Base-by-base conservation (phyloP, 2,888 invertebrate genomes). In the Bellardia bayeri region DNA sequence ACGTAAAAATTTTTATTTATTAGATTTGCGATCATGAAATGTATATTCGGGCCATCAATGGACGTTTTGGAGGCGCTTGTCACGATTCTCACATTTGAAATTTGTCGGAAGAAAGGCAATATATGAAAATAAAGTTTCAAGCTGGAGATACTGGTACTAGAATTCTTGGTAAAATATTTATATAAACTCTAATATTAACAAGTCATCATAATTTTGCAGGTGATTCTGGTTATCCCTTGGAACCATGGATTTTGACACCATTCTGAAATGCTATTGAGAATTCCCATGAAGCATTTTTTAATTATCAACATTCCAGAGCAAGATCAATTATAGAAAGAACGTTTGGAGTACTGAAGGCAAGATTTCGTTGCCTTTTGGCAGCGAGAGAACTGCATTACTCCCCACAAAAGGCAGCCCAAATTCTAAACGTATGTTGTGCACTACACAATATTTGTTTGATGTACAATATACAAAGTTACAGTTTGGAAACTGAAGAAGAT, bases 381-480 rank as follows among this genome's bases (percentile, higher is more conserved):
- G 74, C 58, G 23, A 23, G 82, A 63, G 63, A 82, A 45, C 64
- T 82, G n/a, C n/a, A n/a, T n/a, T n/a, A n/a, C n/a, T n/a, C n/a
- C n/a, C n/a, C n/a, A n/a, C n/a, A n/a, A n/a, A n/a, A n/a, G n/a
- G n/a, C n/a, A n/a, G n/a, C n/a, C n/a, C n/a, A n/a, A n/a, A n/a
- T n/a, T n/a, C n/a, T n/a, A n/a, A n/a, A n/a, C n/a, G n/a, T n/a
- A n/a, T n/a, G n/a, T n/a, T n/a, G n/a, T n/a, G n/a, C n/a, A n/a
- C n/a, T n/a, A n/a, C n/a, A n/a, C n/a, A n/a, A n/a, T n/a, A n/a
- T n/a, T n/a, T n/a, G n/a, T n/a, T n/a, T n/a, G n/a, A n/a, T n/a
- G n/a, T n/a, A n/a, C n/a, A n/a, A n/a, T n/a, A n/a, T n/a, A n/a
- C n/a, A n/a, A n/a, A n/a, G n/a, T n/a, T n/a, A n/a, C n/a, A n/a